Conservation (phyloP, 2,797 vertebrate species). For the Staurois parvus region DNA sequence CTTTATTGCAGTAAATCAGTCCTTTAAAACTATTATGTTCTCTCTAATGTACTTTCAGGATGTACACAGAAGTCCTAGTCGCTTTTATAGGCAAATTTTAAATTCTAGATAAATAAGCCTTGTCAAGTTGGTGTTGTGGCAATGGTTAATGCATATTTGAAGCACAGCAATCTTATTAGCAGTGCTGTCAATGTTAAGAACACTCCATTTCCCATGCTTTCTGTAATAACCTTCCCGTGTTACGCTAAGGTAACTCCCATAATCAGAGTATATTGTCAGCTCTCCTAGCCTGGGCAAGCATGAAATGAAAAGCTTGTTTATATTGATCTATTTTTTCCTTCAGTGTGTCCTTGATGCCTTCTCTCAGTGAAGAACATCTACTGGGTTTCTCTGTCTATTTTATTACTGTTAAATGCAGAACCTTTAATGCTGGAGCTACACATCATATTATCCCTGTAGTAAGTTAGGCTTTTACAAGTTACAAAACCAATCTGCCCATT, state of each 20-base stretch:
- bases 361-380: conserved; percentile 75
- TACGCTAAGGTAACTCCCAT: conserved; percentile 82
- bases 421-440: conserved; percentile 25
- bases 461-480: neutral
- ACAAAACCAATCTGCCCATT: conserved; percentile 6
- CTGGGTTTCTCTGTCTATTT: conserved; percentile 72
- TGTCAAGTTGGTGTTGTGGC: conserved; percentile 75
- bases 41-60: conserved; percentile 55
- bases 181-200: conserved; percentile 92
- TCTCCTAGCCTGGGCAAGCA: conserved; percentile 97
- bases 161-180: conserved; percentile 90
- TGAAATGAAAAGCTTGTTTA: conserved; percentile 99
- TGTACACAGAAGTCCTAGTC: neutral
- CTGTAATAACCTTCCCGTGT: conserved; percentile 90
- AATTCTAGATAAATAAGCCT: conserved; percentile 69
- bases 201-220: conserved; percentile 85
- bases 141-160: conserved; percentile 74
- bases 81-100: neutral
- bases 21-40: neutral
- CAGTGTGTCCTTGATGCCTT: conserved; percentile 91
- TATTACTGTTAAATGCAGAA: conserved; percentile 66
- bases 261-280: conserved; percentile 92
- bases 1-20: neutral
- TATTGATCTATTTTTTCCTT: conserved; percentile 97
- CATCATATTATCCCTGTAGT: conserved; percentile 1